These are phyloP conservation scores for Drosophila kanekoi DNA, from an alignment of 2,888 invertebrate genomes.

Conservation along the genomic window DNA sequence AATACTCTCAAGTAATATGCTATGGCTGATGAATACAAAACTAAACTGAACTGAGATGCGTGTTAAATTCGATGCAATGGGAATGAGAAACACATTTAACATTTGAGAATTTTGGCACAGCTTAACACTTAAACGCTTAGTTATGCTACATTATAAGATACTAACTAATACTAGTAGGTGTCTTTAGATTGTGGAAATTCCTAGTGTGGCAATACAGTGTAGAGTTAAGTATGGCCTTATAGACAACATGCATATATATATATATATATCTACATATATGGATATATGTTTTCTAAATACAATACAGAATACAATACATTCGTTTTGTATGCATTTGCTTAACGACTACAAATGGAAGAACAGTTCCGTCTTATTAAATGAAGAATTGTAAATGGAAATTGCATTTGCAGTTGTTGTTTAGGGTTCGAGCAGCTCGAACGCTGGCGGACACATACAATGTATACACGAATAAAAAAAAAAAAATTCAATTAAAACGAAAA, in stretches of 20 bases:
- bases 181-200: slow-evolving; percentile 23
- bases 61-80: slow-evolving; percentile 30
- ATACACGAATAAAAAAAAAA: slow-evolving; percentile 38
- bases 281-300: slow-evolving; percentile 16
- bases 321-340: slow-evolving; percentile 20
- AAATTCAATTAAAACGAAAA: slow-evolving; percentile 49
- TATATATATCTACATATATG: slow-evolving; percentile 1
- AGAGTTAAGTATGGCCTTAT: slow-evolving; percentile 42
- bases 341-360: slow-evolving; percentile 53
- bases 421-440: slow-evolving; percentile 77
- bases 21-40: slow-evolving; percentile 15
- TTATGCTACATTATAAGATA: slow-evolving; percentile 13
- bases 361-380: slow-evolving; percentile 52
- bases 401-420: slow-evolving; percentile 61
- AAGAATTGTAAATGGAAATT: slow-evolving; percentile 55
- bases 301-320: slow-evolving; percentile 15
- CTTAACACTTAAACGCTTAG: slow-evolving; percentile 55
- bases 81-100: slow-evolving; percentile 35
- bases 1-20: slow-evolving; percentile 26
- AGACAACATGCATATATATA: too few relatives aligned
- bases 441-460: slow-evolving; percentile 36
- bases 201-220: slow-evolving; percentile 44
- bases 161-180: slow-evolving; percentile 68
- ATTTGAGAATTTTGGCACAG: slow-evolving; percentile 68
- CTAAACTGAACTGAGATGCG: slow-evolving; percentile 27